phyloP scores from a whole-genome alignment of 2,113 vertebrate genomes.

The Oxyruncus cristatus region DNA sequence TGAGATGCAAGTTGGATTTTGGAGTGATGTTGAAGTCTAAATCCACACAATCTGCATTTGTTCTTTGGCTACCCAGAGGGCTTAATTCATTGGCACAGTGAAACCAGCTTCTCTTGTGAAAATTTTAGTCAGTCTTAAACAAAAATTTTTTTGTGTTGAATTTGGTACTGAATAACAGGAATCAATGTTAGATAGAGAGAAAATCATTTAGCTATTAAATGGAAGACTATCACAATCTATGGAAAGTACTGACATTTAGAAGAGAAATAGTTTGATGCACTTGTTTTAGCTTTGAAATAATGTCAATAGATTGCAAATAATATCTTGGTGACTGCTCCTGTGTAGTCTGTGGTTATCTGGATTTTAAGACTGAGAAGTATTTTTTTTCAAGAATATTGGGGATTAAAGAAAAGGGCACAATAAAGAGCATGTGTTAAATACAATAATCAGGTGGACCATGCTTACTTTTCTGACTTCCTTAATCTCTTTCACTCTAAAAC shows the following conservation, averaged over 20 bases:
- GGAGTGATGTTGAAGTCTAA: not conserved
- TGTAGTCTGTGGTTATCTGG: not conserved
- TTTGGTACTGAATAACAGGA: not conserved
- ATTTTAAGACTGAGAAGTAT: not conserved
- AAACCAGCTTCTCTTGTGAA: not conserved
- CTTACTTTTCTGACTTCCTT: constrained; percentile 31
- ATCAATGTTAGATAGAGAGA: not conserved
- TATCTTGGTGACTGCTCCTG: not conserved
- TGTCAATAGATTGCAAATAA: not conserved
- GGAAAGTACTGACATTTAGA: not conserved
- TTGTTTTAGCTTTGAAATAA: not conserved
- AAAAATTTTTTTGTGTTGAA: not conserved
- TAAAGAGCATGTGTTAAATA: not conserved
- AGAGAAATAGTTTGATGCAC: not conserved
- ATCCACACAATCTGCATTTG: not conserved
- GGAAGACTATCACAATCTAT: not conserved
- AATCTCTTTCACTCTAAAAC: constrained; percentile 14
- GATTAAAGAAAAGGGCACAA: not conserved
- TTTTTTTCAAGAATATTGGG: not conserved
- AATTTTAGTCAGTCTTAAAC: not conserved
- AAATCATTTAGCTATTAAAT: not conserved
- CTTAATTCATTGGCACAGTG: not conserved
- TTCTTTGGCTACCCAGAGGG: not conserved
- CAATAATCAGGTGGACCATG: not conserved
- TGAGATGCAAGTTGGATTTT: not conserved